Evolutionary conservation across 1,140 invertebrate species (phyloP), one percentile per base, ranked within the genome.

Genomic region (Aphis craccivora): DNA sequence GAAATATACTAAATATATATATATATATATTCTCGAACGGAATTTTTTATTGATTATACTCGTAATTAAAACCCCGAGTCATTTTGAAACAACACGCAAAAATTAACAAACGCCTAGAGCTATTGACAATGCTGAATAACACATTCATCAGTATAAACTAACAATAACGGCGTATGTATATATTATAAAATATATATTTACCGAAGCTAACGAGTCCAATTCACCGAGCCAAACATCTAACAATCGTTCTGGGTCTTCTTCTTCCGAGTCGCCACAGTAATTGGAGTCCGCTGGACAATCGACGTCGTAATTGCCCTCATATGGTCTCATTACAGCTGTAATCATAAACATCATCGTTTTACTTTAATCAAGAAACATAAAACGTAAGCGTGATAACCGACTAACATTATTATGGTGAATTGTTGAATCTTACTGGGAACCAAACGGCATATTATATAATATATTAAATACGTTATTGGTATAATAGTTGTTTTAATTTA

Each of bases 161-260:
- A 94, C 53, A 53, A 40, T 22, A 89, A 43, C 30, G 30, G 60
- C 9, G 30, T n/a, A n/a, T 67, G 30, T 67, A 30, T 67, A n/a
- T 67, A 67, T 67, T 67, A 18, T 76, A 76, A 76, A 35, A n/a
- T 35, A 18, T n/a, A 76, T 43, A 96, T 96, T 96, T 94, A 97
- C 97, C 96, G 96, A 96, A 93, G 96, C 96, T 89, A 97, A 95
- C 94, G 95, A 97, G 95, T 97, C 96, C 93, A 97, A 95, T 95
- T 97, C 96, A 87, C 96, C 96, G 4, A 97, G 95, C 96, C 96
- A 97, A 94, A 96, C 96, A 95, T 97, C 96, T 93, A 97, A 95
- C 67, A 97, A 95, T 94, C 96, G 96, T 94, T 97, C 96, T 23
- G 96, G 96, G 94, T 96, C 96, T 92, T 96, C 96, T 60, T 91